Percentiles rank a stretch among this genome's conserved stretches.
phyloP scores from a whole-genome alignment of 2,113 vertebrate species.

The Salminus brasiliensis region DNA sequence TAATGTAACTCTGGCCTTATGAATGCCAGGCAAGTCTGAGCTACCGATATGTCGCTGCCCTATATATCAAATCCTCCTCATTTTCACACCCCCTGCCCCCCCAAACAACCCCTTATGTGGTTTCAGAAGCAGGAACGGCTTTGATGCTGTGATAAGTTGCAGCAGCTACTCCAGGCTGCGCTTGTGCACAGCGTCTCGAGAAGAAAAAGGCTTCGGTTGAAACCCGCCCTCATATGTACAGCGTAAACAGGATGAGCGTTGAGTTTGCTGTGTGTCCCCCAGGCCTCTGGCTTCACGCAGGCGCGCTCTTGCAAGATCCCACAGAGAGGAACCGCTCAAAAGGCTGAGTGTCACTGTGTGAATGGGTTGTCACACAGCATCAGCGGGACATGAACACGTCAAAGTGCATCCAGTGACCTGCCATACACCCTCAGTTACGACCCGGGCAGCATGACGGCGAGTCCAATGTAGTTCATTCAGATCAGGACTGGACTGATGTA shows the following conservation, averaged over 20 bases:
- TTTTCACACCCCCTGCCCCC: neutral
- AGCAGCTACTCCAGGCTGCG: conserved; percentile 4
- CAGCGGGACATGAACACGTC: neutral
- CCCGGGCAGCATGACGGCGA: neutral
- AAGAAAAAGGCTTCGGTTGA: neutral
- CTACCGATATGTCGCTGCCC: neutral
- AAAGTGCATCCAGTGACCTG: neutral
- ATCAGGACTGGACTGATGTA: too few species aligned
- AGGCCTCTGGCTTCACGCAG: conserved; percentile 11
- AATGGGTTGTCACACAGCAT: neutral
- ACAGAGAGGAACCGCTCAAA: neutral
- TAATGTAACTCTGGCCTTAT: neutral
- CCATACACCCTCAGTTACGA: neutral
- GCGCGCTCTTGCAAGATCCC: neutral
- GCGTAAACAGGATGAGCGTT: conserved; percentile 31
- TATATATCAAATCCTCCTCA: neutral
- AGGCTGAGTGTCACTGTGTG: neutral
- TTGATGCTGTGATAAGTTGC: conserved; percentile 20
- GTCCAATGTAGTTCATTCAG: neutral
- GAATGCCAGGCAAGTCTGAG: neutral
- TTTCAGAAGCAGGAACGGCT: conserved; percentile 15
- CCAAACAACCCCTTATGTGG: neutral
- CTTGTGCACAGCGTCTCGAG: neutral
- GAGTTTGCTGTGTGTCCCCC: neutral
- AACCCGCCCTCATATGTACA: neutral